Evolutionary conservation across 2,888 invertebrate species (phyloP).

Genomic region (Margaritifera margaritifera): DNA sequence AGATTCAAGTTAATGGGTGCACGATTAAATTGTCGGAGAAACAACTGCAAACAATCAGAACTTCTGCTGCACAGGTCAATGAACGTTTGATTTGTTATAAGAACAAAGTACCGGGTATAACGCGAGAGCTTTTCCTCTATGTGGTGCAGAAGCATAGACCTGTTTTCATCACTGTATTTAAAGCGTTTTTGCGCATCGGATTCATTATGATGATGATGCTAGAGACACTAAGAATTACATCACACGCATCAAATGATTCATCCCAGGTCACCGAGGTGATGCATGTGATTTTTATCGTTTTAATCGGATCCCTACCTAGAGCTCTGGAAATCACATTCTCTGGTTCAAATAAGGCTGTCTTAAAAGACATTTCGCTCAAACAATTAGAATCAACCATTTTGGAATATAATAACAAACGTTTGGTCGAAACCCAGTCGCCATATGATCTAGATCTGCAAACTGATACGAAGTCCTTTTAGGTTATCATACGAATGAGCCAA

Average conservation of each 20-base stretch:
- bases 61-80: too few relatives aligned
- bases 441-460: too few relatives aligned
- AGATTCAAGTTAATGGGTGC: too few relatives aligned
- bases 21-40: too few relatives aligned
- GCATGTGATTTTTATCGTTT: constrained; percentile 29
- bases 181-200: constrained; percentile 8
- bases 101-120: constrained; percentile 17
- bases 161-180: constrained; percentile 15
- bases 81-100: neutral
- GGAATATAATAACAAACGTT: too few relatives aligned
- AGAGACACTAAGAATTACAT: constrained; percentile 6
- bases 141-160: constrained; percentile 14
- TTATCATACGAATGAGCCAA: too few relatives aligned
- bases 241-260: neutral
- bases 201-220: constrained; percentile 11
- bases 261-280: constrained; percentile 20
- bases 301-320: constrained; percentile 22
- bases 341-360: constrained; percentile 11
- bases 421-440: too few relatives aligned
- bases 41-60: too few relatives aligned
- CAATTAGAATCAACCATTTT: too few relatives aligned
- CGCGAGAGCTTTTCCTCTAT: constrained; percentile 12
- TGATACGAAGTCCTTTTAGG: too few relatives aligned
- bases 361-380: constrained; percentile 16
- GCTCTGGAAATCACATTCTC: constrained; percentile 20